A percentile compares a stretch with the other conserved stretches of the same genome.
Evolutionary conservation across 2,113 vertebrate genomes (phyloP).

Genomic region (Ahaetulla prasina): DNA sequence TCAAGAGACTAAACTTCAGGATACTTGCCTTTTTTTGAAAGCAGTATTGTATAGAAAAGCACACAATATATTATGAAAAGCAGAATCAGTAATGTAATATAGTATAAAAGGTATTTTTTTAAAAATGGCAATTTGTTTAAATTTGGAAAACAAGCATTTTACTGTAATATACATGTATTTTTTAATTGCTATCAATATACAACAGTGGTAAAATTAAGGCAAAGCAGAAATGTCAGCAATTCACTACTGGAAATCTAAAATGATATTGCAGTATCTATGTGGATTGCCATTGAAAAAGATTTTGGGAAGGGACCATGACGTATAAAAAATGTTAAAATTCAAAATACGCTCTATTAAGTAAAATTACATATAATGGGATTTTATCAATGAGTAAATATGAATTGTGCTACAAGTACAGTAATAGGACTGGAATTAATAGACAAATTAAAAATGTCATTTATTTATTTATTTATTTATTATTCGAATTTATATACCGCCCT

Average conservation of each 20-base stretch:
- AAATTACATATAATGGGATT: background rate
- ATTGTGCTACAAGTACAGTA: background rate
- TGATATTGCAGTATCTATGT: background rate
- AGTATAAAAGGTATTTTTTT: background rate
- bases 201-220: background rate
- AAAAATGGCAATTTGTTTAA: background rate
- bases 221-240: background rate
- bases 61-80: background rate
- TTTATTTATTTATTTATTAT: too few relatives aligned
- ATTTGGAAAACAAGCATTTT: background rate
- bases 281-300: background rate
- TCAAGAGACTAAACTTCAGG: background rate
- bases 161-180: background rate
- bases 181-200: background rate
- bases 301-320: background rate
- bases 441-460: background rate
- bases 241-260: background rate
- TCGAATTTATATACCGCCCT: too few relatives aligned
- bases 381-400: background rate
- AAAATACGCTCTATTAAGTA: background rate
- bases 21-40: background rate
- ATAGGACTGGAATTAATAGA: background rate
- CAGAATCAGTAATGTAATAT: background rate
- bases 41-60: background rate
- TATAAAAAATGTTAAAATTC: background rate